Conservation (phyloP, 2,797 vertebrate species). For the Uromys caudimaculatus region DNA sequence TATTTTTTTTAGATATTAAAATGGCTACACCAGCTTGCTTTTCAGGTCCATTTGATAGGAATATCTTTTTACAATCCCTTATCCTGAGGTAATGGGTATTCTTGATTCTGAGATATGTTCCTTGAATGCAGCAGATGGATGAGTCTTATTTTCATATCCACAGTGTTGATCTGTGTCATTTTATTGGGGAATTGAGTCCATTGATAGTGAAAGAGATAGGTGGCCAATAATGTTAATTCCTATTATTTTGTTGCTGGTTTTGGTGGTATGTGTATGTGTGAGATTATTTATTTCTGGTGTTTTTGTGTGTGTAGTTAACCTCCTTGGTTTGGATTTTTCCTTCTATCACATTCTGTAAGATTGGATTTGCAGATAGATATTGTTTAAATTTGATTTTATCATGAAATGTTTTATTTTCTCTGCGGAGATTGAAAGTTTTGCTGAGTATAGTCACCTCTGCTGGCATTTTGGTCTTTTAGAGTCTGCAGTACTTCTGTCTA, state of each 20-base stretch:
- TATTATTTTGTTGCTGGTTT: background rate
- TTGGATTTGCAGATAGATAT: background rate
- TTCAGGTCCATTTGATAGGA: background rate
- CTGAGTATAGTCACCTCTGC: background rate
- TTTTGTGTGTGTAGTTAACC: background rate
- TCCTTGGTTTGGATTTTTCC: background rate
- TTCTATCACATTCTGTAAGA: background rate
- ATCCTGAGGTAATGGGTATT: background rate
- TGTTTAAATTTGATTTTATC: background rate
- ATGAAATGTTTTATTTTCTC: background rate
- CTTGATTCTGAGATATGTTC: background rate
- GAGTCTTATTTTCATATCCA: background rate
- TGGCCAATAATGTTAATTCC: background rate
- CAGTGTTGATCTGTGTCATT: background rate
- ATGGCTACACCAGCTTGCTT: background rate
- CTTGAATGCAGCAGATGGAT: background rate
- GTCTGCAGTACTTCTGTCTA: background rate
- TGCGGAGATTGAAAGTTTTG: background rate
- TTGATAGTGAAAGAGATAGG: background rate
- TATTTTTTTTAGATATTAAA: background rate
- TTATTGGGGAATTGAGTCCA: background rate
- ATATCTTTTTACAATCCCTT: background rate
- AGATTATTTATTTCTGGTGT: background rate
- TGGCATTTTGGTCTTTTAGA: background rate
- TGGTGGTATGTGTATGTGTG: background rate